Base-by-base conservation (phyloP, 2,797 vertebrate species). In the Chelon auratus region DNA sequence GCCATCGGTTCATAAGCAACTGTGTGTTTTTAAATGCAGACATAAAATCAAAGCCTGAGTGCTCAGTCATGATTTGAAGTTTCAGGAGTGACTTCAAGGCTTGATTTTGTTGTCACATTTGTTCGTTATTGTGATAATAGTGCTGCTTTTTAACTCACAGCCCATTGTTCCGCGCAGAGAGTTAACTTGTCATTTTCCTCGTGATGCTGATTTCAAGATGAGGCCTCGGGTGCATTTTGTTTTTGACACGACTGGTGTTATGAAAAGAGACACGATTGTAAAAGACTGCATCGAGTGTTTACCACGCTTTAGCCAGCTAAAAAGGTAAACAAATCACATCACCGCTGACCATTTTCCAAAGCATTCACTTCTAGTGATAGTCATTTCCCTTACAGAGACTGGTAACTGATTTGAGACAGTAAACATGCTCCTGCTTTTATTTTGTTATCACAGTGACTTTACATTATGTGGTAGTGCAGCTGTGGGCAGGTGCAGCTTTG, bases 131-230 rank as follows among this genome's bases (percentile, higher is more conserved):
- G 14, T 78, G 51, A 26, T 57, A 18, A 18, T 22, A 11, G 36
- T 62, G 20, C 43, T 62, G 20, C 43, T 58, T 65, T 59, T 61
- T 58, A 26, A 17, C 47, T 77, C 52, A 42, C 64, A 62, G 52
- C 42, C 26, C n/a, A 8, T 4, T 61, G 40, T 79, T 54, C 22
- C 72, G 65, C 62, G 8, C 26, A 11, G 14, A 20, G 9, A 22
- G 22, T 61, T 77, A 62, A 83, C 53, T 3, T 82, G 59, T 75
- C 55, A 37, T 84, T 82, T 74, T 71, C 76, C 57, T 51, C 76
- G 78, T 84, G 76, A 82, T 62, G 77, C 88, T 82, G 85, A 90
- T 91, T 91, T 91, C 80, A 74, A 72, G 65, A 82, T 39, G 66
- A 83, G 62, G 72, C 80, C 80, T 62, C 81, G 45, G 62, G 62